Conservation (phyloP, 2,113 vertebrate species). For the Thermophis baileyi region DNA sequence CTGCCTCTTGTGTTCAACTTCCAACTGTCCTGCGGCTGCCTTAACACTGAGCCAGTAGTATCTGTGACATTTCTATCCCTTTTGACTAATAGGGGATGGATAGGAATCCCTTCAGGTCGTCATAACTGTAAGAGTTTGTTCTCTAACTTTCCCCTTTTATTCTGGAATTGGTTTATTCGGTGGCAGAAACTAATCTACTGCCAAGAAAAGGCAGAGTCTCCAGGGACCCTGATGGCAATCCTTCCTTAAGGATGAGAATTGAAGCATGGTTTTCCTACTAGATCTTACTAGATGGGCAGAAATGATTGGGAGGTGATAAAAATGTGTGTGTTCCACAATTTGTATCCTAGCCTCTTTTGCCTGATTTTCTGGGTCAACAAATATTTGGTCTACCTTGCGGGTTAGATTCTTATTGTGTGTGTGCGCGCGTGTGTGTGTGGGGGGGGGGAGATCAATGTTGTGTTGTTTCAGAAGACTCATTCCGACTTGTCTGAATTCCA, state of each 20-base stretch:
- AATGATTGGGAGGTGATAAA: background rate
- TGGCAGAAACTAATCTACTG: background rate
- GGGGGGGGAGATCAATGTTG: background rate
- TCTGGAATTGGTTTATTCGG: background rate
- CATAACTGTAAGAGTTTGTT: background rate
- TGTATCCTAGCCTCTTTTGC: background rate
- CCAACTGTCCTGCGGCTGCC: background rate
- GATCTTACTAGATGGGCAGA: background rate
- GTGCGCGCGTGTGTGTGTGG: accelerated
- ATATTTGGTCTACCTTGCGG: background rate
- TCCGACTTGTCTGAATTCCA: background rate
- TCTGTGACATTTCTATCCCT: background rate
- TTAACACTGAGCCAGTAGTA: background rate
- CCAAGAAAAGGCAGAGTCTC: background rate
- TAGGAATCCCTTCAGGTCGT: background rate
- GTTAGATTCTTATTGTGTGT: background rate
- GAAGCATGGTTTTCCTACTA: background rate
- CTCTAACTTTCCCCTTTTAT: background rate
- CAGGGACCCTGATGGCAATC: background rate
- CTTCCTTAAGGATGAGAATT: background rate
- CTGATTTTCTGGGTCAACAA: background rate
- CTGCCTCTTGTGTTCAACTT: background rate
- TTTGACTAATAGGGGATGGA: background rate
- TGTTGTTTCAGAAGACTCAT: background rate
- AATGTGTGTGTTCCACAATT: background rate